phyloP scores from a whole-genome alignment of 2,888 invertebrate genomes.

The Tipula confusa region DNA sequence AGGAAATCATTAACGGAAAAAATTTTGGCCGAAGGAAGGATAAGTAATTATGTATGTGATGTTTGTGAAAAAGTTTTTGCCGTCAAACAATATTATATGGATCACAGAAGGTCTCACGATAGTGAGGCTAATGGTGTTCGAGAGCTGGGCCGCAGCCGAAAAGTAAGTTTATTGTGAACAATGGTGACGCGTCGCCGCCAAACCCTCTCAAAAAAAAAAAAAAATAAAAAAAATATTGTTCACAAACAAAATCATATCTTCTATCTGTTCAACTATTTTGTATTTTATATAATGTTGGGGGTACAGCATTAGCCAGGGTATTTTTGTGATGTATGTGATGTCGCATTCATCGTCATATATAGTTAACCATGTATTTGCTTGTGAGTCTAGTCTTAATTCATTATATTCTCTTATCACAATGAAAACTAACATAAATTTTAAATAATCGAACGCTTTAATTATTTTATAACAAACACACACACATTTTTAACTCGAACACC shows the following conservation, averaged over 20 bases:
- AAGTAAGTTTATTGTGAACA: slow-evolving; percentile 35
- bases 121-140: slow-evolving; percentile 36
- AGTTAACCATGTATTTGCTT: neutral
- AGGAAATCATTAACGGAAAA: slow-evolving; percentile 41
- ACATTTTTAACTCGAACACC: neutral
- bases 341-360: neutral
- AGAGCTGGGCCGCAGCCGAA: slow-evolving; percentile 31
- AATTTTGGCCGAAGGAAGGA: neutral
- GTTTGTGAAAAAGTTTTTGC: slow-evolving; percentile 63
- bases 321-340: neutral
- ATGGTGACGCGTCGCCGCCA: neutral
- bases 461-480: neutral
- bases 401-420: neutral
- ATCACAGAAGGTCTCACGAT: slow-evolving; percentile 57
- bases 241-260: neutral
- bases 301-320: neutral
- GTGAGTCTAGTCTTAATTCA: neutral
- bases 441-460: neutral
- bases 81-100: slow-evolving; percentile 61
- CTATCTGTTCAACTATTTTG: neutral
- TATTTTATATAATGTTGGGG: slow-evolving; percentile 13
- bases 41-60: slow-evolving; percentile 56
- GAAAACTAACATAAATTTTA: neutral
- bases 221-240: neutral
- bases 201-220: neutral